Base-by-base conservation (phyloP, 2,113 vertebrate species). In the Centropristis striata region DNA sequence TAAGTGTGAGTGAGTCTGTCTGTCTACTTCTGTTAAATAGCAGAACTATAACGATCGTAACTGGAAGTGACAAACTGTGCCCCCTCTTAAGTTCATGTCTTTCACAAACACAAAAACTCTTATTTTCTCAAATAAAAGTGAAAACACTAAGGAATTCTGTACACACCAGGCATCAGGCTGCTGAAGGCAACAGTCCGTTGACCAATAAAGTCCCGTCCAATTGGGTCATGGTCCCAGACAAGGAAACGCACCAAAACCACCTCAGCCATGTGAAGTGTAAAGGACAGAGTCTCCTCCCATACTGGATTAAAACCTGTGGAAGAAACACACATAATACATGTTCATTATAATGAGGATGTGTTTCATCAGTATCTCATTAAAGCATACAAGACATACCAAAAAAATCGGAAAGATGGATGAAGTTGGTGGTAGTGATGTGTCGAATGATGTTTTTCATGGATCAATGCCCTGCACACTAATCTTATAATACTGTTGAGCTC, bases 201-300 rank as follows among this genome's bases (percentile, higher is more conserved):
- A 44, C 98, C 98, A 80, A 99, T 97, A 0, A 99, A 99, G 88
- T 99, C 98, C 60, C 98, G 89, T 70, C 98, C 98, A 9, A 99
- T 99, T 0, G 98, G 98, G 75, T 99, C 98, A 0, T 99, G 98
- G 90, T 99, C 98, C 98, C 98, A 99, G 18, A 99, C 98, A 0
- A 99, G 97, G 83, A 99, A 99, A 1, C 98, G 95, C 76, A 99
- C 97, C 85, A 99, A 90, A 66, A 96, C 96, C 16, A 97, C 93
- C 68, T 99, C 98, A 0, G 98, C 96, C 98, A 99, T 97, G 87
- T 99, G 98, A 58, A 99, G 93, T 4, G 97, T 99, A 75, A 99
- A 99, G 32, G 97, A 98, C 78, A 99, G 90, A 0, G 96, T 98
- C 93, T 99, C 98, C 88, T 99, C 98, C 98, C 98, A 99, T 1